phyloP scores from a whole-genome alignment of 2,113 vertebrate genomes.

The Upupa epops region DNA sequence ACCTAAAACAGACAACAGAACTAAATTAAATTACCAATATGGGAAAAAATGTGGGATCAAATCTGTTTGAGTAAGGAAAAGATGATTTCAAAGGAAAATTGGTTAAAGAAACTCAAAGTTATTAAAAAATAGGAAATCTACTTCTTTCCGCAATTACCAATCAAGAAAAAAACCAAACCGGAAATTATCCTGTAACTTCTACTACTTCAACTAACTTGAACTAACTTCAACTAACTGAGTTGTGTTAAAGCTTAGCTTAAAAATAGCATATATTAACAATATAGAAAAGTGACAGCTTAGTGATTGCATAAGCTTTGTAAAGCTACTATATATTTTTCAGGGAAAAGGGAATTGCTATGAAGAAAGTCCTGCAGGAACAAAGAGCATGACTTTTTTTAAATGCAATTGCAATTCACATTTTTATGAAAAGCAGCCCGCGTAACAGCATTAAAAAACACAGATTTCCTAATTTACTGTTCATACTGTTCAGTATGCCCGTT shows the following conservation, averaged over 20 bases:
- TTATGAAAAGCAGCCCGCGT: background rate
- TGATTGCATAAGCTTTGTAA: background rate
- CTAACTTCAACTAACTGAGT: too few relatives aligned
- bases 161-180: background rate
- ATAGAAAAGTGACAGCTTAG: background rate
- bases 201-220: too few relatives aligned
- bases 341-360: background rate
- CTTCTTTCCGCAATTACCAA: background rate
- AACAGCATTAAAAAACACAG: background rate
- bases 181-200: background rate
- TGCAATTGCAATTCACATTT: background rate
- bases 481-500: background rate
- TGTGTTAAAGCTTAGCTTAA: background rate
- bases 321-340: background rate
- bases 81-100: too few relatives aligned
- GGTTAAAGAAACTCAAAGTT: background rate
- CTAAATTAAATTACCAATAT: background rate
- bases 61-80: background rate
- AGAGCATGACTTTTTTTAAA: background rate
- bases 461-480: background rate
- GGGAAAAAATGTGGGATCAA: background rate
- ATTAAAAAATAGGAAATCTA: background rate
- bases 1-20: background rate
- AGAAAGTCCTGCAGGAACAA: slow-evolving; percentile 12
- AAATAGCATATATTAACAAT: background rate